Base-by-base conservation (phyloP, 1,140 invertebrate genomes). In the Belonocnema kinseyi region DNA sequence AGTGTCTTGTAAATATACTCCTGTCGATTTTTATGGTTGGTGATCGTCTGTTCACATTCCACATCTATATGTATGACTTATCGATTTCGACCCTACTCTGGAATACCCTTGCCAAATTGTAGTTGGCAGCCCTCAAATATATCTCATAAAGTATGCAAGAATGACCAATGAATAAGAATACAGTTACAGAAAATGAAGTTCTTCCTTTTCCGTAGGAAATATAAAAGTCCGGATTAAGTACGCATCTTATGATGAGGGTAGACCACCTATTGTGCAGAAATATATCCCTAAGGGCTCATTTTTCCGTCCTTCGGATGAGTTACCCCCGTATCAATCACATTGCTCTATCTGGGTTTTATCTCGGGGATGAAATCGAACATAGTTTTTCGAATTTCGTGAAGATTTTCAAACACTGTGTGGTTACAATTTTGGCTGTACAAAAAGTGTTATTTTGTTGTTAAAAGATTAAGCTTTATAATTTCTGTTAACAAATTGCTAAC, bases 111-210 rank as follows among this genome's bases (percentile, higher is more conserved):
- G 61, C 61, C 61, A 66, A 66, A 66, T 66, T 66, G 26, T 40
- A 66, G 26, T 66, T 66, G 61, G 61, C 61, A 66, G 26, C 21
- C 58, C 19, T 11, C 14, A n/a, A 40, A 46, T 13, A 26, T 40
- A 40, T 66, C 26, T 66, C 61, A 66, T 66, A 40, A 66, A 66
- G n/a, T 66, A 66, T 66, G 26, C 61, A 66, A 66, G 61, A 66
- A 66, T 66, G 61, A 40, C 61, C 61, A 66, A 40, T 66, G 61
- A 66, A 66, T 66, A 40, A 40, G 26, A 40, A 46, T 66, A 7
- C 40, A 40, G 7, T 61, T 58, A 58, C 40, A 61, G 58, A 61
- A 66, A 66, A 40, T 66, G 61, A 7, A 26, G 26, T 10, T 46
- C 11, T 46, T 46, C 2, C 10, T 10, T 46, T 46, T 46, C 40